Percentiles rank a stretch among this genome's conserved stretches.
Evolutionary conservation across 37 sponge, comb jelly and placozoan species (phyloP).

Genomic region (Petrosia ficiformis): DNA sequence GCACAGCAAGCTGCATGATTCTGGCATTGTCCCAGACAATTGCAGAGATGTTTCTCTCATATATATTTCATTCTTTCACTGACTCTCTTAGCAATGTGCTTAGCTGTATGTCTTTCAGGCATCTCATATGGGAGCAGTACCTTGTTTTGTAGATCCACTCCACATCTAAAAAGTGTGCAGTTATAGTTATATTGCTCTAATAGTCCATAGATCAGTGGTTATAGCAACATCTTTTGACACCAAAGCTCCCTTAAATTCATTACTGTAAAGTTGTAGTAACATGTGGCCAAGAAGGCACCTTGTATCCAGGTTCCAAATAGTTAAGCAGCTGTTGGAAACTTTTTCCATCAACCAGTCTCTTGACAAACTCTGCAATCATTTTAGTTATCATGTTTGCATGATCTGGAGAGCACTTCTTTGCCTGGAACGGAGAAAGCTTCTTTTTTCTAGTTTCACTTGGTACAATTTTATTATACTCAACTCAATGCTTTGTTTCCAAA

Average conservation of each 20-base stretch:
- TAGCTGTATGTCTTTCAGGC: slow-evolving; percentile 32
- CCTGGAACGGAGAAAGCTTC: too few species aligned
- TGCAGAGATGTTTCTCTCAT: background rate
- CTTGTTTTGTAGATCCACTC: slow-evolving; percentile 10
- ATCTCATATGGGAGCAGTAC: slow-evolving; percentile 28
- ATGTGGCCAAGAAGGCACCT: slow-evolving; percentile 23
- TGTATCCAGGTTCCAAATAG: slow-evolving; percentile 20
- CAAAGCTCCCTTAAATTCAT: background rate
- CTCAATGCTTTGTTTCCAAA: slow-evolving; percentile 8
- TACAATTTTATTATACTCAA: background rate
- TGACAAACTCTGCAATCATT: slow-evolving; percentile 16
- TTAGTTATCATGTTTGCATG: slow-evolving; percentile 10
- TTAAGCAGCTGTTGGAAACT: too few species aligned
- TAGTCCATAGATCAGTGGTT: slow-evolving; percentile 31
- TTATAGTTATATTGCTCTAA: slow-evolving; percentile 17
- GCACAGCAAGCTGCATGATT: slow-evolving; percentile 3
- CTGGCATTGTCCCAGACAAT: slow-evolving; percentile 28
- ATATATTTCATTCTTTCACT: slow-evolving; percentile 11
- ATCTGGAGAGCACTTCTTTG: slow-evolving; percentile 19
- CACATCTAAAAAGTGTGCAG: slow-evolving; percentile 22
- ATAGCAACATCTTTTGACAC: slow-evolving; percentile 14
- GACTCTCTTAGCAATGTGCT: slow-evolving; percentile 18
- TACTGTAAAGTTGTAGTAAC: slow-evolving; percentile 11
- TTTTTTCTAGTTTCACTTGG: too few species aligned
- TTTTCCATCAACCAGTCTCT: background rate